Evolutionary conservation across 2,888 invertebrate genomes (phyloP), one percentile per base, ranked within the genome.

Genomic region (Drosophila emarginata): DNA sequence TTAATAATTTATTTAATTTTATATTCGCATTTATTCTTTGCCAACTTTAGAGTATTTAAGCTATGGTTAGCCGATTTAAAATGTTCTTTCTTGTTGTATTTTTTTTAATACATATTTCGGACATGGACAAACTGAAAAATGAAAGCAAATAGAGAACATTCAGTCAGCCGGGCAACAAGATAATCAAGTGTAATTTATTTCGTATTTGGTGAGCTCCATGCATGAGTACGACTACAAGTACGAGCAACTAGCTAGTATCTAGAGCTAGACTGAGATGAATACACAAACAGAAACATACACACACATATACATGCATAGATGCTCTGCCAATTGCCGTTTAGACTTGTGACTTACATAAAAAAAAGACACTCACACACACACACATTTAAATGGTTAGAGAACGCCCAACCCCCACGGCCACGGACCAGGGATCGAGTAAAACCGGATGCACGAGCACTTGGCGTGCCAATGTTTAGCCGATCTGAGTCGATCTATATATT

Each of bases 151-250:
- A 57, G 51, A 57, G 51, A 67, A 64, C 73, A 76, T 71, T 72
- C 75, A 73, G 67, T 62, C 69, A 74, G 68, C 51, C 76, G 74
- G 76, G 74, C 77, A 85, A 87, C 81, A 81, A 88, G 88, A 88
- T 85, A 90, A 89, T 89, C 90, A 90, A 89, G 86, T 89, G 86
- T 87, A 89, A 89, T 89, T 90, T 90, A 90, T 90, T 89, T 89
- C 82, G 85, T 87, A 90, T 90, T 89, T 87, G 73, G 77, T 80
- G 76, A 75, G 70, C 84, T 81, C 76, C 69, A 85, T 85, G 84
- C 87, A 86, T 86, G 84, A 86, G 65, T 37, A 61, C 70, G 36
- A 64, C 59, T 57, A 57, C 53, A 50, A 79, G 72, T 77, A 71
- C 54, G 57, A 67, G 65, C 62, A 67, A 61, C 67, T 64, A n/a